Evolutionary conservation across 2,797 vertebrate genomes (phyloP), one percentile per base, ranked within the genome.

Genomic region (Sparidentex hasta): DNA sequence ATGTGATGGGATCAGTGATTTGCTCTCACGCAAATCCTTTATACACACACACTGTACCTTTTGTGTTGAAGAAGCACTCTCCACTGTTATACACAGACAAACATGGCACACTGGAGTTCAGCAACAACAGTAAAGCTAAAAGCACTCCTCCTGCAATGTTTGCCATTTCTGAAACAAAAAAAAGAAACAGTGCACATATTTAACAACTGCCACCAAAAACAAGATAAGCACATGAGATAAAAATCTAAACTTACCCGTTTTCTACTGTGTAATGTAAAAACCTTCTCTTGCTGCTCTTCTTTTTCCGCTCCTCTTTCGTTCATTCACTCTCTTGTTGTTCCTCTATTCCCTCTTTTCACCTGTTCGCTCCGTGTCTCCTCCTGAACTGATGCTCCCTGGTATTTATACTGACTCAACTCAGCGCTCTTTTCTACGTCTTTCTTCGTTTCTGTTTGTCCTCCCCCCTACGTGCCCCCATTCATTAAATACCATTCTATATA

Each of bases 11-110:
- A 27, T 27, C 27, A 27, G 27, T 27, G 27, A 27, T 27, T 27
- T 27, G 27, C 27, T 27, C 27, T 3, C 27, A 27, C 29, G 7
- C 29, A 33, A 7, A 33, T 33, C 5, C 8, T 33, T 33, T 33
- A 8, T 33, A 43, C 5, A 69, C 47, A 69, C 47, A 65, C 2
- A 57, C 20, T 63, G 13, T 88, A 96, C 95, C 95, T 95, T 95
- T 95, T 21, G 95, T 94, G 71, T 95, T 95, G 76, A 96, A 95
- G 84, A 94, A 95, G 76, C 94, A 96, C 85, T 96, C 95, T 9
- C 94, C 94, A 6, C 88, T 88, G 81, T 90, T 93, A 64, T 91
- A 86, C 43, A 88, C 86, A 21, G 90, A 89, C 14, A 90, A 66
- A 65, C 89, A 89, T 9, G 92, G 90, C 8, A 88, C 57, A 55